Evolutionary conservation across 2,113 vertebrate genomes (phyloP).

Genomic region (Pardalotus punctatus): DNA sequence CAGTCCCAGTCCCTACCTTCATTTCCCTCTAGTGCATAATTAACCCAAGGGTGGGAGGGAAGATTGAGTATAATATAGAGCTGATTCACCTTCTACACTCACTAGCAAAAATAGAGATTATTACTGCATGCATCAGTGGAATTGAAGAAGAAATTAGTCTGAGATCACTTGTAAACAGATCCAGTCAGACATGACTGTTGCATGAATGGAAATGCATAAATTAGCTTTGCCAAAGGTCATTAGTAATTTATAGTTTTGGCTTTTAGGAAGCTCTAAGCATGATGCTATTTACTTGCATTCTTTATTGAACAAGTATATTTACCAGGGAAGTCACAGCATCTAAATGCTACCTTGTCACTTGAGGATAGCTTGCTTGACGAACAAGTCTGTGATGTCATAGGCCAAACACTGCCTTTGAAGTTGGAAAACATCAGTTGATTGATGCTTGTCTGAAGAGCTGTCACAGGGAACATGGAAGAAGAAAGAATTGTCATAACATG

Average conservation of each 20-base stretch:
- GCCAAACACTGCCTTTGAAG: slow-evolving; percentile 33
- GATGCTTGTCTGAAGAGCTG: slow-evolving; percentile 19
- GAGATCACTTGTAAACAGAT: slow-evolving; percentile 17
- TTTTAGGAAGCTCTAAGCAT: not conserved
- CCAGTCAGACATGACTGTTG: slow-evolving; percentile 24
- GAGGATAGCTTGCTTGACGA: not conserved
- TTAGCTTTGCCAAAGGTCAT: slow-evolving; percentile 6
- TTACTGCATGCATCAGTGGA: slow-evolving; percentile 13
- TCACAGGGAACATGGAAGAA: not conserved
- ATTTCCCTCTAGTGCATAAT: not conserved
- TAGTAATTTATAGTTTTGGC: slow-evolving; percentile 16
- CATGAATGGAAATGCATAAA: slow-evolving; percentile 4
- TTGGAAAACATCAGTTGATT: slow-evolving; percentile 8
- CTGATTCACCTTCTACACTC: slow-evolving; percentile 17
- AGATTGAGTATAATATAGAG: not conserved
- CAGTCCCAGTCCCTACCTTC: not conserved
- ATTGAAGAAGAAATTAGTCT: slow-evolving; percentile 11
- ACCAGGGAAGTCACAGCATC: not conserved
- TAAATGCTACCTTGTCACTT: not conserved
- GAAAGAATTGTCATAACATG: slow-evolving; percentile 18
- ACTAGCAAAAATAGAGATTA: not conserved
- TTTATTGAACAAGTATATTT: not conserved
- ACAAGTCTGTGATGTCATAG: slow-evolving; percentile 8
- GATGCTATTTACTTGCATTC: not conserved
- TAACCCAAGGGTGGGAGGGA: not conserved